A percentile compares a stretch with the other conserved stretches of the same genome.
Evolutionary conservation across 2,113 vertebrate species (phyloP).

Genomic region (Platichthys stellatus): DNA sequence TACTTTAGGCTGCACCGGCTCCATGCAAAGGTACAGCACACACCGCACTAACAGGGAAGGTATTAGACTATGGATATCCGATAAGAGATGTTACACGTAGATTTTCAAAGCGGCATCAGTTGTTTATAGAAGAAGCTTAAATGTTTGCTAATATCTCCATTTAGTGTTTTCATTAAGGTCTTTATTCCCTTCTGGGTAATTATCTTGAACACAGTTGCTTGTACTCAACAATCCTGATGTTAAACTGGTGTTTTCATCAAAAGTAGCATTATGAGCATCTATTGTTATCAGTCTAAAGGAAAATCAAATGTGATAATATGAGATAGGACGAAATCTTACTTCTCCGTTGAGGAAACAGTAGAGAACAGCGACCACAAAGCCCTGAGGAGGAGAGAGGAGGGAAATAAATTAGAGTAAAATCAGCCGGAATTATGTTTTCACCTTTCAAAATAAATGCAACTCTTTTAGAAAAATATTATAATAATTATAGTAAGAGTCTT

Average conservation of each 20-base stretch:
- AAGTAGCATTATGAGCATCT: neutral
- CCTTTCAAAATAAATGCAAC: neutral
- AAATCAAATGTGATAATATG: neutral
- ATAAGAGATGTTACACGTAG: no score
- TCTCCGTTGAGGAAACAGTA: slow-evolving; percentile 99
- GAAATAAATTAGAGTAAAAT: neutral
- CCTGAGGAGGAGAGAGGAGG: slow-evolving; percentile 77
- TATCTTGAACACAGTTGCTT: neutral
- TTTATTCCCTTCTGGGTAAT: neutral
- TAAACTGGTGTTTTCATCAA: neutral
- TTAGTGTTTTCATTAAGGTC: neutral
- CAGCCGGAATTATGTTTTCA: neutral
- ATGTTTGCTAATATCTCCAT: neutral
- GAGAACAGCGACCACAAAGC: slow-evolving; percentile 97
- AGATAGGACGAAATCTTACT: slow-evolving; percentile 80
- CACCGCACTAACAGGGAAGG: neutral
- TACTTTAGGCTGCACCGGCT: slow-evolving; percentile 80
- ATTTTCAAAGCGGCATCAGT: no score
- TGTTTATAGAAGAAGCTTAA: no score
- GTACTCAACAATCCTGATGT: neutral
- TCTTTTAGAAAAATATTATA: neutral
- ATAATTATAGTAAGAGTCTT: no score
- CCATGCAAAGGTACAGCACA: slow-evolving; percentile 66
- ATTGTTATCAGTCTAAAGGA: neutral
- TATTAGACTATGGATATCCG: neutral